Conservation (phyloP, 2,797 vertebrate species). For the Sparus aurata region DNA sequence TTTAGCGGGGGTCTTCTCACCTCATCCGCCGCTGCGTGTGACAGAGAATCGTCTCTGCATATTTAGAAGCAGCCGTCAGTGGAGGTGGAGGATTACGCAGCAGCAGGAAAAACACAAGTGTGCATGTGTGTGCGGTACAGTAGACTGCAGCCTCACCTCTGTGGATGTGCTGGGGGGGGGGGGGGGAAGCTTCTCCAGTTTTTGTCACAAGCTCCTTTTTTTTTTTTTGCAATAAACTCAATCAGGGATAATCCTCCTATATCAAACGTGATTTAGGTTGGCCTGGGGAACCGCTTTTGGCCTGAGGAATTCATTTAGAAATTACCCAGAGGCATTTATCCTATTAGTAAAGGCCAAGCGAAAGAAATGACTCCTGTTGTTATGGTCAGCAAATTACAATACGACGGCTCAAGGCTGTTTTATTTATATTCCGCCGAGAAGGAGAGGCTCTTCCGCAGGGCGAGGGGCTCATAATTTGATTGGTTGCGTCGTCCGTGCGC, state of each 20-base stretch:
- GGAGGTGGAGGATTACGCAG: conserved; percentile 44
- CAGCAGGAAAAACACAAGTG: conserved; percentile 4
- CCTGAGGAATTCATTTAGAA: conserved; percentile 78
- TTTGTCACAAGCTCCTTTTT: conserved; percentile 51
- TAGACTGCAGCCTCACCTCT: conserved; percentile 21
- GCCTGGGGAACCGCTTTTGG: conserved; percentile 59
- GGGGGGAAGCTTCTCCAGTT: conserved; percentile 49
- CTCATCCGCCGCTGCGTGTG: conserved; percentile 35
- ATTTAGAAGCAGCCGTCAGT: conserved; percentile 45
- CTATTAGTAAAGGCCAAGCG: conserved; percentile 71
- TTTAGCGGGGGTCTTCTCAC: conserved; percentile 61
- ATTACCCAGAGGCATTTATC: conserved; percentile 75
- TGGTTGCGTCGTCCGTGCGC: background rate
- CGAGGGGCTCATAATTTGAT: conserved; percentile 23
- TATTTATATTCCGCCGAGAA: conserved; percentile 9
- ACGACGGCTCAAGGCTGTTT: conserved; percentile 52
- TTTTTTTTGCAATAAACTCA: conserved; percentile 57
- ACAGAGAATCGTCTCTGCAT: conserved; percentile 38
- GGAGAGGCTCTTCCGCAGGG: background rate
- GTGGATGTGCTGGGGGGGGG: conserved; percentile 11
- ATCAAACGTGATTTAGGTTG: conserved; percentile 67
- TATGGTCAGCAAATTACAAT: conserved; percentile 69
- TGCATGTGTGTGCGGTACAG: conserved; percentile 12
- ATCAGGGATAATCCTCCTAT: conserved; percentile 72
- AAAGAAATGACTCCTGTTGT: conserved; percentile 59